Evolutionary conservation across 2,113 vertebrate species (phyloP), one percentile per base, ranked within the genome.

Genomic region (Daphoenositta chrysoptera): DNA sequence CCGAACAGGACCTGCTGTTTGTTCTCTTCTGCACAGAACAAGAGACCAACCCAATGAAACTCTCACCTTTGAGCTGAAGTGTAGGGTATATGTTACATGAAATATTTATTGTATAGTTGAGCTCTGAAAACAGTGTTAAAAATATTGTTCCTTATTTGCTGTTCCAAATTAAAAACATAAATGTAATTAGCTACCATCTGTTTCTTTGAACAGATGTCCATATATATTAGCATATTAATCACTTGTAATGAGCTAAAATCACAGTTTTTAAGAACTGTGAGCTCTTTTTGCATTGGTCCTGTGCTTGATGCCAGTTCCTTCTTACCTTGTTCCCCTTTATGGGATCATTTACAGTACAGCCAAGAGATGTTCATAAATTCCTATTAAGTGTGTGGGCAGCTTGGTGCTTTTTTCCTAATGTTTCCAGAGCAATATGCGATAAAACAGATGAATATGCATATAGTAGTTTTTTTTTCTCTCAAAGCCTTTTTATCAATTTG

Each of bases 1-100:
- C 91, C 1, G 5, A 97, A 89, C 65, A 72, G 94, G 71, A 72
- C 44, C 66, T 93, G 66, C 58, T 97, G 31, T 98, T 98, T 97
- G 93, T 91, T 97, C 97, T 96, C 61, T 69, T 83, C 75, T 22
- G 4, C 45, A 17, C 66, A 87, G 77, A 89, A 35, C 9, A 31
- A 91, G 94, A 93, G 88, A 83, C 66, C 35, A 81, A 31, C 58
- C 64, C 68, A 44, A 20, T 71, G 83, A 47, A 73, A 44, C 56
- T 3, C 3, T 93, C 72, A 64, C 73, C 96, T 89, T 87, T 94
- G 94, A 95, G 96, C 53, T 76, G 30, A 60, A 51, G 45, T 21
- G 4, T 42, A 73, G 94, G 57, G 81, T 79, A 3, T 72, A 57
- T 68, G 65, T 87, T 89, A 69, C 37, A 30, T 75, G 87, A 45